Conservation (phyloP, 2,888 invertebrate species). For the Thecophora atra region DNA sequence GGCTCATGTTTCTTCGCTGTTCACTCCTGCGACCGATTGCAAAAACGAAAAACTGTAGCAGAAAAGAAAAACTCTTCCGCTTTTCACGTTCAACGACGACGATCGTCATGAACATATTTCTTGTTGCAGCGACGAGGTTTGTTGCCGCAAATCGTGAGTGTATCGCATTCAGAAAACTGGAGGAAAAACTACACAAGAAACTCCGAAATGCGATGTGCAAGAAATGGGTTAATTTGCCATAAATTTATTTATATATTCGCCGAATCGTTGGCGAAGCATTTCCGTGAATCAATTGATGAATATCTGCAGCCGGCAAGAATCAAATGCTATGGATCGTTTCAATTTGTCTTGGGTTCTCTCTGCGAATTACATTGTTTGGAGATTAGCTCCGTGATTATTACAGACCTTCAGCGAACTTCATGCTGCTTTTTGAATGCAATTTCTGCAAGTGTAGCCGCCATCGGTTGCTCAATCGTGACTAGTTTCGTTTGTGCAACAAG, state of each 20-base stretch:
- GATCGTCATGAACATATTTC: constrained; percentile 55
- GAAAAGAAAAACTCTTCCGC: constrained; percentile 63
- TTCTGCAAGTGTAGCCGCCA: not conserved
- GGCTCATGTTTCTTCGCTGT: constrained; percentile 23
- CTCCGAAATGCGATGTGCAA: too few species aligned
- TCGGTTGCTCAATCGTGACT: not conserved
- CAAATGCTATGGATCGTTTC: not conserved
- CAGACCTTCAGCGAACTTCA: too few species aligned
- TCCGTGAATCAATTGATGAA: too few species aligned
- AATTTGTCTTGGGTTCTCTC: not conserved
- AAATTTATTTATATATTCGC: too few species aligned
- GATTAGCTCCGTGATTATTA: too few species aligned
- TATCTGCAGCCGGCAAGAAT: too few species aligned
- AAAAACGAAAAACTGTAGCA: not conserved
- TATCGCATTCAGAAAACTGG: too few species aligned
- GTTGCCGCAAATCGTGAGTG: too few species aligned
- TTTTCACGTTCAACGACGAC: constrained; percentile 66
- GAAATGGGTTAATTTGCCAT: too few species aligned
- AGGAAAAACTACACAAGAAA: too few species aligned
- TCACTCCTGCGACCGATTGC: constrained; percentile 21
- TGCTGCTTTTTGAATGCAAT: not conserved
- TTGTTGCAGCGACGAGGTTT: constrained; percentile 27
- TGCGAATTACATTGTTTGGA: not conserved
- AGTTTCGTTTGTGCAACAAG: not conserved
- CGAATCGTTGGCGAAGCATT: too few species aligned